Evolutionary conservation across 2,797 vertebrate genomes (phyloP), one percentile per base, ranked within the genome.

Genomic region (Poeciliopsis infans): DNA sequence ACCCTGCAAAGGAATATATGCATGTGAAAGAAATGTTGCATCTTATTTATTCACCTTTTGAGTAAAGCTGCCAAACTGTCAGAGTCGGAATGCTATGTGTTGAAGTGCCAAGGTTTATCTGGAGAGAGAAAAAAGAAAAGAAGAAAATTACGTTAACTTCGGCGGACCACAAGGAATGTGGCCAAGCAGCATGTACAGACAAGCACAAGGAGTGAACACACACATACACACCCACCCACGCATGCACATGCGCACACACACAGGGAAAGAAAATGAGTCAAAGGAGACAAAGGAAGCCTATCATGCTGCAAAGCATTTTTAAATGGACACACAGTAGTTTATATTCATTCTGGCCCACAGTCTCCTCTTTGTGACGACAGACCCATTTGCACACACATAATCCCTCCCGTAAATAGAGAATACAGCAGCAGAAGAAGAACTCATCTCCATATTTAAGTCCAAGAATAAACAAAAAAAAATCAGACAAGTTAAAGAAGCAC

Each of bases 101-200:
- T 78, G 77, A 84, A 55, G 68, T 79, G 86, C 11, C 69, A 69
- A 77, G 68, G 81, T 88, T 81, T 74, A 88, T 88, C 79, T 84
- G 81, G 31, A 83, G 64, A 80, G 28, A 68, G 80, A 69, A 84
- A 85, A 83, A 71, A 89, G 83, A 70, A 80, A 66, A 77, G 31
- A 89, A 64, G 28, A 81, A 83, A 86, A 87, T 84, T 90, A 91
- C 84, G 85, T 92, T 91, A 88, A 94, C 87, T 91, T 77, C 89
- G 85, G 85, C 80, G 91, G 91, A 93, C 91, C 94, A 91, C 87
- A 81, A 94, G 88, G 93, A 95, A 95, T 95, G 92, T 83, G 79
- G 70, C 86, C 87, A 72, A 79, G 87, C 88, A 82, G 88, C 94
- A 0, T 92, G 94, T 85, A 78, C 76, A 86, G 92, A 91, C 94